These are phyloP conservation scores for Nemapogon koenigi DNA, from an alignment of 2,888 invertebrate species.

Conservation along the genomic window DNA sequence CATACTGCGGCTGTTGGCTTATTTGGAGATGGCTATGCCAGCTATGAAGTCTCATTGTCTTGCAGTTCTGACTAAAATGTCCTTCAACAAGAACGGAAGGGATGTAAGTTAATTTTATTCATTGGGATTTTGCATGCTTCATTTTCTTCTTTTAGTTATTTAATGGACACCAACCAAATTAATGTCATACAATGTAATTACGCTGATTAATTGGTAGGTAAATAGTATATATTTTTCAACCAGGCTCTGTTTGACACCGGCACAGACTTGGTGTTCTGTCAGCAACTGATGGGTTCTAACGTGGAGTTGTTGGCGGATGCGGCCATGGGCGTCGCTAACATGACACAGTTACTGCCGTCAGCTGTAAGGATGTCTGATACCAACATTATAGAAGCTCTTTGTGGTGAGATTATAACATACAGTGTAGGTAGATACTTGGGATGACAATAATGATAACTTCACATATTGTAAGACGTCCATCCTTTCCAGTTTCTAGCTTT, in stretches of 20 bases:
- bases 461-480: no score
- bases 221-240: no score
- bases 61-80: constrained; percentile 50
- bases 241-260: constrained; percentile 47
- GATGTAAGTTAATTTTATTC: constrained; percentile 25
- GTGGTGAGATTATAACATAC: constrained; percentile 24
- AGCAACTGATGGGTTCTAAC: constrained; percentile 43
- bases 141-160: no score
- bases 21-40: constrained; percentile 49
- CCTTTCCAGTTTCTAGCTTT: no score
- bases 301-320: constrained; percentile 46
- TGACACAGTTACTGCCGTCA: constrained; percentile 44
- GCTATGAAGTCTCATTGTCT: constrained; percentile 51
- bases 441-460: not conserved
- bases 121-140: no score
- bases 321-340: constrained; percentile 53
- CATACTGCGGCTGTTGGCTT: constrained; percentile 42
- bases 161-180: no score
- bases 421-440: not conserved
- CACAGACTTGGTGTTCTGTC: constrained; percentile 50
- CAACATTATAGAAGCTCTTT: constrained; percentile 47
- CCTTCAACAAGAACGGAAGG: constrained; percentile 41
- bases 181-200: no score
- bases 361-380: constrained; percentile 53
- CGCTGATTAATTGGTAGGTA: no score